Evolutionary conservation across 2,113 vertebrate genomes (phyloP).

Genomic region (Pelecanus crispus): DNA sequence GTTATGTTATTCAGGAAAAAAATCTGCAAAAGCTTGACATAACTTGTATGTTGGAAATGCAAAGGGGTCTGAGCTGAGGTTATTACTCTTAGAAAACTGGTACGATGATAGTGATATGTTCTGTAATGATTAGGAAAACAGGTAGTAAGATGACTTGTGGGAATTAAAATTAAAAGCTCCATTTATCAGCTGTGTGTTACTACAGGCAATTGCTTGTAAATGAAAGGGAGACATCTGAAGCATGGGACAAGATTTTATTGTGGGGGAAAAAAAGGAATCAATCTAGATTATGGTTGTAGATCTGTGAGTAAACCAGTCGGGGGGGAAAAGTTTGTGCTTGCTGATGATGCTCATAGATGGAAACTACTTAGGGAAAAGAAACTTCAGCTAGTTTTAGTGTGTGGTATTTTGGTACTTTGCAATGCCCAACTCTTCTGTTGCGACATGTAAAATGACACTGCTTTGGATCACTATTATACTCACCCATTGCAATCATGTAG

Average conservation of each 20-base stretch:
- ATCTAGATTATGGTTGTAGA: neutral
- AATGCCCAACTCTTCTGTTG: neutral
- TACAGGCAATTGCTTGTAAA: neutral
- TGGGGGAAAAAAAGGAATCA: neutral
- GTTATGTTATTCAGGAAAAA: neutral
- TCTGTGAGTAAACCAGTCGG: neutral
- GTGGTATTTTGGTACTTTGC: neutral
- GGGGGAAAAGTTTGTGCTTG: neutral
- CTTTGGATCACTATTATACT: neutral
- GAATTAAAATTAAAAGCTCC: neutral
- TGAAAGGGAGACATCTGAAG: neutral
- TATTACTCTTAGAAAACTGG: neutral
- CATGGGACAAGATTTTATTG: neutral
- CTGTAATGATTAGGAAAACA: neutral
- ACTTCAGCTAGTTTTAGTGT: neutral
- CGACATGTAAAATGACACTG: rapidly evolving
- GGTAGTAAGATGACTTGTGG: neutral
- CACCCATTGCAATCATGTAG: neutral
- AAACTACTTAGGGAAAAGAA: neutral
- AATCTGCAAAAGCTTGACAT: neutral
- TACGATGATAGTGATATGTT: neutral
- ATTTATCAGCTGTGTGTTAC: neutral
- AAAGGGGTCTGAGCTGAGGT: neutral
- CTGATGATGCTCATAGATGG: neutral
- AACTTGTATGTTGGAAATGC: neutral